Evolutionary conservation across 92 coral and sea anemone genomes (phyloP), one percentile per base, ranked within the genome.

Genomic region (Meandrina meandrites): DNA sequence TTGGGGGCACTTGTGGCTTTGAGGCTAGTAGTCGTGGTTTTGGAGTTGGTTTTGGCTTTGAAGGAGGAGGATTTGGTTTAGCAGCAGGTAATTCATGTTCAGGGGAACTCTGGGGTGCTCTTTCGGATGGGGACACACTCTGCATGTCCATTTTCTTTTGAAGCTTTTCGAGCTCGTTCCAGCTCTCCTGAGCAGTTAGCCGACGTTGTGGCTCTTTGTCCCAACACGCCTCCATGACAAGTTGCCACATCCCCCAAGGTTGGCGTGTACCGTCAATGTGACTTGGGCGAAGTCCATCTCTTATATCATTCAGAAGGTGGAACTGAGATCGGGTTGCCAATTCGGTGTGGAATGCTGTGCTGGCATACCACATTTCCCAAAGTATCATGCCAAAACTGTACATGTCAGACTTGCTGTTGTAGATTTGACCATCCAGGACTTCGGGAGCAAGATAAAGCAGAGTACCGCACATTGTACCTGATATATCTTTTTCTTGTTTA

Each of bases 281-380:
- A 9, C 71, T 22, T 4, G 87, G 87, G 40, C 87, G 87, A 45
- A 72, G 79, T 37, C 87, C 87, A 14, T 30, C 68, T 53, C n/a
- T 75, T 30, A 74, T 47, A 13, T 60, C 28, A 19, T 18, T 14
- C 16, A 75, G 73, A 12, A 75, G 54, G n/a, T 36, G 67, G 9
- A 40, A 21, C 17, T 28, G 73, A 15, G 81, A 0, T 35, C 30
- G 27, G 45, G 77, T 56, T 14, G 24, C 53, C 10, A 77, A 27
- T 9, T 58, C 66, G 35, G 47, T 57, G 11, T 37, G 42, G 71
- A 86, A 76, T 40, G 50, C 83, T 36, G 45, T 51, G 76, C 36
- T 6, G 24, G 82, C 83, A 45, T 76, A 86, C 88, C 81, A 84
- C 87, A 84, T 56, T 37, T 84, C 87, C 87, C 87, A 84, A 57